Percentiles rank a stretch among this genome's conserved stretches.
Evolutionary conservation across 2,888 invertebrate species (phyloP).

Genomic region (Drosophila mercatorum): DNA sequence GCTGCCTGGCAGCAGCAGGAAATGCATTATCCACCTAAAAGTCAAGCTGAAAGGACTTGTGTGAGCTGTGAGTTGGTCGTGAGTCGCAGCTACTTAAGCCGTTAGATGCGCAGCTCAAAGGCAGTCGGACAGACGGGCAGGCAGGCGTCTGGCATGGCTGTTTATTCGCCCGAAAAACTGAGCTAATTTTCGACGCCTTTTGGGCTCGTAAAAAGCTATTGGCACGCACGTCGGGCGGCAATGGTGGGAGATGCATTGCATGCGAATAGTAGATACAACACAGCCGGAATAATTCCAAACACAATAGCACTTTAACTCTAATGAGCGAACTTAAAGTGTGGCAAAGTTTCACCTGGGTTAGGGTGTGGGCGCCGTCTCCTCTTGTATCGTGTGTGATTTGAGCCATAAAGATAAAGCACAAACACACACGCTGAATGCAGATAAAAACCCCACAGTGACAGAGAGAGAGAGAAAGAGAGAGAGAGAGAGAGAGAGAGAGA

Average conservation of each 20-base stretch:
- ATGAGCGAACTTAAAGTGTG: constrained; percentile 71
- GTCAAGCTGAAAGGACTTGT: constrained; percentile 55
- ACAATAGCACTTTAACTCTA: constrained; percentile 62
- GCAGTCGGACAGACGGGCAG: no score
- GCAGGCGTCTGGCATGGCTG: not conserved
- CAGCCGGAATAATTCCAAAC: constrained; percentile 13
- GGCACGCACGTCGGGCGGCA: constrained; percentile 50
- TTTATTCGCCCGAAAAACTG: constrained; percentile 51
- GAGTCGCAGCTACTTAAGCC: constrained; percentile 61
- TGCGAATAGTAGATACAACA: constrained; percentile 30
- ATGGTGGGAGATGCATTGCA: constrained; percentile 35
- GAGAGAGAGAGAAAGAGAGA: constrained; percentile 20
- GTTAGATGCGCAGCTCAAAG: no score
- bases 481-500: not conserved
- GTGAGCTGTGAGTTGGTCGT: constrained; percentile 43
- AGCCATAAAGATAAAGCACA: constrained; percentile 73
- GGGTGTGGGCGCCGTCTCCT: not conserved
- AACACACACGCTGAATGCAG: constrained; percentile 56
- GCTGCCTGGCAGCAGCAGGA: constrained; percentile 46
- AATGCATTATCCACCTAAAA: constrained; percentile 76
- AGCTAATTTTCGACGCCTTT: constrained; percentile 72
- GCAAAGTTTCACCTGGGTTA: constrained; percentile 54
- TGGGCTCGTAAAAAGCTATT: constrained; percentile 52
- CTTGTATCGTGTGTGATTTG: constrained; percentile 54
- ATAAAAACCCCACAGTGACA: constrained; percentile 40